These are phyloP conservation scores for Mystacides longicornis DNA, from an alignment of 2,888 invertebrate species.

Conservation along the genomic window DNA sequence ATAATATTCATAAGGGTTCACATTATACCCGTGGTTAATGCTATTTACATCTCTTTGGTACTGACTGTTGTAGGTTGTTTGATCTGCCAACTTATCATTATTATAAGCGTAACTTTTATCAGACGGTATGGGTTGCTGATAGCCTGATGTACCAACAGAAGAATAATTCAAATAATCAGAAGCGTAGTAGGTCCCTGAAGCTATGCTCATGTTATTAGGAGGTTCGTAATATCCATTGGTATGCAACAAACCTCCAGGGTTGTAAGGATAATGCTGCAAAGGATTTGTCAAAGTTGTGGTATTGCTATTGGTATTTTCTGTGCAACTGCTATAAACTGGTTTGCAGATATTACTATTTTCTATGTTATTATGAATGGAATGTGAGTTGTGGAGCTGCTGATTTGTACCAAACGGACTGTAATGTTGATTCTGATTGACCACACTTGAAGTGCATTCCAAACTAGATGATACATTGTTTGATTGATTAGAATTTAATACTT, in stretches of 20 bases:
- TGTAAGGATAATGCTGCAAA: background rate
- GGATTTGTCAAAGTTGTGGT: background rate
- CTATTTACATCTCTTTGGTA: constrained; percentile 15
- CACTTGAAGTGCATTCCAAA: background rate
- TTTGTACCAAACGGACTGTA: constrained; percentile 4
- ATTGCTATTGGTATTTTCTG: background rate
- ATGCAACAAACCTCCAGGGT: background rate
- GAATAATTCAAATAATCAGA: constrained; percentile 4
- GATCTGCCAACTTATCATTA: constrained; percentile 8
- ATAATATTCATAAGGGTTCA: constrained; percentile 19
- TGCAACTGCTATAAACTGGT: background rate
- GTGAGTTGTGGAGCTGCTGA: constrained; percentile 14
- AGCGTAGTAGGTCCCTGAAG: background rate
- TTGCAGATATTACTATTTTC: constrained; percentile 4
- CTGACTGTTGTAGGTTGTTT: constrained; percentile 5
- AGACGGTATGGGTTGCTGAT: constrained; percentile 13
- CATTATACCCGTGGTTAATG: constrained; percentile 8
- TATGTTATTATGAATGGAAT: constrained; percentile 17
- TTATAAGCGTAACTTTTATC: constrained; percentile 5
- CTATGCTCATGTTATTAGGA: constrained; percentile 4
- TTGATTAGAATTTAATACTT: constrained; percentile 48
- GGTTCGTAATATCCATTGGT: constrained; percentile 17
- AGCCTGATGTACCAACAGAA: constrained; percentile 7
- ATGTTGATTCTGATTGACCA: background rate
- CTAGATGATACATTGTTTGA: background rate